phyloP scores from a whole-genome alignment of 2,797 vertebrate species.

The Falco columbarius region DNA sequence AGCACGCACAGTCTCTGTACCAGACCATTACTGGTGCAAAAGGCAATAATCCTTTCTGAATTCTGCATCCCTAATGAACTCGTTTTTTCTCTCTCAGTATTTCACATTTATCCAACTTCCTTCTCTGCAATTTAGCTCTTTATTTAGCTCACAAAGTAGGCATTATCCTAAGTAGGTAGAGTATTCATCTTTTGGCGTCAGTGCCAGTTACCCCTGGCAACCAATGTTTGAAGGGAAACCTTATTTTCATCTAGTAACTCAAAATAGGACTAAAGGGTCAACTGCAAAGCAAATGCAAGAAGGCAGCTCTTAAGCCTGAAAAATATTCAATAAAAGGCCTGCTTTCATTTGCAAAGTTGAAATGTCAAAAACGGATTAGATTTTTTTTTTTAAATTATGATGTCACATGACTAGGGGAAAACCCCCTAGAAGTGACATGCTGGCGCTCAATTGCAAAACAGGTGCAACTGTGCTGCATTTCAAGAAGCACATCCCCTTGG shows the following conservation, averaged over 20 bases:
- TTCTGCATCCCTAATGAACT: conserved; percentile 42
- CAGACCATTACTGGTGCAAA: conserved; percentile 11
- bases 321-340: conserved; percentile 47
- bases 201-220: conserved; percentile 79
- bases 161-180: conserved; percentile 81
- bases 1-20: not conserved
- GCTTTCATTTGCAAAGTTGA: conserved; percentile 55
- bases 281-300: conserved; percentile 58
- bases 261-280: conserved; percentile 75
- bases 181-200: conserved; percentile 78
- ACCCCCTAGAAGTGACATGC: not conserved
- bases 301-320: conserved; percentile 57
- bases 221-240: conserved; percentile 75
- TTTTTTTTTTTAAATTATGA: not conserved
- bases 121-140: conserved; percentile 79
- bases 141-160: conserved; percentile 82
- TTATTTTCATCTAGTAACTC: conserved; percentile 77
- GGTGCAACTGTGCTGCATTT: rapidly evolving
- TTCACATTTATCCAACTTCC: conserved; percentile 72
- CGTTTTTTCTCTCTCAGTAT: conserved; percentile 58
- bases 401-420: not conserved
- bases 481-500: not conserved
- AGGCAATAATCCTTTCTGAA: conserved; percentile 36
- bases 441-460: not conserved
- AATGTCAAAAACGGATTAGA: not conserved